phyloP scores from a whole-genome alignment of 2,888 invertebrate species.

The Epinotia ramella region DNA sequence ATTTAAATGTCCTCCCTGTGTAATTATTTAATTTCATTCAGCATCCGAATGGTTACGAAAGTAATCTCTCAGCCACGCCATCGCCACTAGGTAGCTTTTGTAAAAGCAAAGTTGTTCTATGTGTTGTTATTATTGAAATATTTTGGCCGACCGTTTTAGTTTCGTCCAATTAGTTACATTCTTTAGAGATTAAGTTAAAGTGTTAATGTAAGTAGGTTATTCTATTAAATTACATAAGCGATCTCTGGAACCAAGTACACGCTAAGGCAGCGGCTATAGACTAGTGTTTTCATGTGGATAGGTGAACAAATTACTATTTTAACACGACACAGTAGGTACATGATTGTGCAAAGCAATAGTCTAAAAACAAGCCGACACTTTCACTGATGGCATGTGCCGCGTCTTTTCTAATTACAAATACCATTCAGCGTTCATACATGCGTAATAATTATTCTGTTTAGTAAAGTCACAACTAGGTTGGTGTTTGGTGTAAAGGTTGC shows the following conservation, averaged over 20 bases:
- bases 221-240: conserved; percentile 32
- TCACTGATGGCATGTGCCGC: conserved; percentile 26
- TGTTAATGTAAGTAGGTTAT: conserved; percentile 35
- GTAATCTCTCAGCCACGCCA: conserved; percentile 15
- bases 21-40: background rate
- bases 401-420: conserved; percentile 22
- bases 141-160: conserved; percentile 43
- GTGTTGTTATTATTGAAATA: conserved; percentile 31
- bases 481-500: background rate
- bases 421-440: conserved; percentile 26
- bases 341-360: conserved; percentile 14
- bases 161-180: conserved; percentile 43
- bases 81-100: conserved; percentile 6
- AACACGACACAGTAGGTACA: background rate
- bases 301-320: conserved; percentile 8
- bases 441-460: conserved; percentile 2
- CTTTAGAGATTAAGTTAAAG: conserved; percentile 32
- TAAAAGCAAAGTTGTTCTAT: conserved; percentile 27
- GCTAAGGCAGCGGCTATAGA: conserved; percentile 21
- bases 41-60: background rate
- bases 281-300: background rate
- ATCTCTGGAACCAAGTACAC: conserved; percentile 27
- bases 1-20: background rate
- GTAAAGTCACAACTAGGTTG: background rate
- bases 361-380: conserved; percentile 19